phyloP scores from a whole-genome alignment of 2,888 invertebrate genomes.

The Pyrochroa serraticornis region DNA sequence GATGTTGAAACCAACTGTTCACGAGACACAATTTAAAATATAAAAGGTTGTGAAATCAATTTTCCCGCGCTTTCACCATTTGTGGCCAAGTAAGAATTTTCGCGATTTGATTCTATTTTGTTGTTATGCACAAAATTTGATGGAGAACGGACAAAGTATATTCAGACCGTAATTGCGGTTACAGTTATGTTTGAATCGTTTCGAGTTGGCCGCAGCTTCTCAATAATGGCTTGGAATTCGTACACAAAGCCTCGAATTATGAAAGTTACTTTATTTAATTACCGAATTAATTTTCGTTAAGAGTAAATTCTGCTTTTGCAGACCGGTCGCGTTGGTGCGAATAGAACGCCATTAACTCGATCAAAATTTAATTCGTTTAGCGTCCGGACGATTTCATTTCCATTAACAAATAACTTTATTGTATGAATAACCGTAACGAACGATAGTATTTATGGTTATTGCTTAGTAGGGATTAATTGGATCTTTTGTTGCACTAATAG shows the following conservation, averaged over 20 bases:
- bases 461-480: not conserved
- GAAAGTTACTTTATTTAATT: constrained; percentile 39
- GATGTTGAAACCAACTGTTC: too few relatives aligned
- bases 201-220: too few relatives aligned
- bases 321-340: constrained; percentile 35
- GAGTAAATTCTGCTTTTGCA: constrained; percentile 33
- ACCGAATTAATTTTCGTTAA: constrained; percentile 38
- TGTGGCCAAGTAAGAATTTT: too few relatives aligned
- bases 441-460: constrained; percentile 25
- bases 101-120: too few relatives aligned
- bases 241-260: constrained; percentile 25
- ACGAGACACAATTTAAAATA: too few relatives aligned
- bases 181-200: too few relatives aligned
- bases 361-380: constrained; percentile 47
- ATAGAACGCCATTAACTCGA: constrained; percentile 44
- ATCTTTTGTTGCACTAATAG: constrained; percentile 4
- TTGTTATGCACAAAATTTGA: too few relatives aligned
- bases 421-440: constrained; percentile 33
- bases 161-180: too few relatives aligned
- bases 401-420: constrained; percentile 47
- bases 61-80: too few relatives aligned
- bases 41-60: too few relatives aligned
- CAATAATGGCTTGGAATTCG: too few relatives aligned
- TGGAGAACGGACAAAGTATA: too few relatives aligned
- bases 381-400: constrained; percentile 47